These are phyloP conservation scores for Drosophila percnosoma DNA, from an alignment of 2,888 invertebrate genomes.

Conservation along the genomic window DNA sequence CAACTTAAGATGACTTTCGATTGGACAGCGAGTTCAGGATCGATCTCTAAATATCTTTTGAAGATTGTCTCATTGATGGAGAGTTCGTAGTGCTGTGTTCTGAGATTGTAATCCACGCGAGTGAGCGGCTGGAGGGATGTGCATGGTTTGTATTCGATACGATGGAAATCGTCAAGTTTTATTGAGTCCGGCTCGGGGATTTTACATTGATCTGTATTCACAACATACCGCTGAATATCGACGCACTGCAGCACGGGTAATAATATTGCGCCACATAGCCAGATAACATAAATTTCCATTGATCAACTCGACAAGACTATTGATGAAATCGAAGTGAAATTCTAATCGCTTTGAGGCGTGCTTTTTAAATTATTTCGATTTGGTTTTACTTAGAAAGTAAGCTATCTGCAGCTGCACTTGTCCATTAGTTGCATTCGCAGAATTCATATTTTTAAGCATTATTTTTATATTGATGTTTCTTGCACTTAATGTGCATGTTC, in stretches of 20 bases:
- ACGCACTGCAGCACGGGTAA: background rate
- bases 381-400: background rate
- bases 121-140: slow-evolving; percentile 81
- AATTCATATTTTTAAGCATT: too few species aligned
- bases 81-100: slow-evolving; percentile 68
- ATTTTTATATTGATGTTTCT: too few species aligned
- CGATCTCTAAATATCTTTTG: slow-evolving; percentile 56
- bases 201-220: slow-evolving; percentile 87
- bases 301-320: background rate
- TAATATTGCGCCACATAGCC: background rate
- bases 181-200: slow-evolving; percentile 86
- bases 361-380: background rate
- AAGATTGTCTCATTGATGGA: slow-evolving; percentile 70
- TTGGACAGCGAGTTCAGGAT: slow-evolving; percentile 9
- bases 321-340: background rate
- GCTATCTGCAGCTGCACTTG: too few species aligned
- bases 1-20: slow-evolving; percentile 60
- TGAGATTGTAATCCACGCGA: slow-evolving; percentile 67
- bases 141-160: slow-evolving; percentile 86
- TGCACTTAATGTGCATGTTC: too few species aligned
- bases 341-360: too few species aligned
- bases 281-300: background rate
- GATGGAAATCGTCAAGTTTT: slow-evolving; percentile 82
- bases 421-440: too few species aligned
- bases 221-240: slow-evolving; percentile 64